Conservation (phyloP, 2,113 vertebrate species). For the Pelmatolapia mariae region DNA sequence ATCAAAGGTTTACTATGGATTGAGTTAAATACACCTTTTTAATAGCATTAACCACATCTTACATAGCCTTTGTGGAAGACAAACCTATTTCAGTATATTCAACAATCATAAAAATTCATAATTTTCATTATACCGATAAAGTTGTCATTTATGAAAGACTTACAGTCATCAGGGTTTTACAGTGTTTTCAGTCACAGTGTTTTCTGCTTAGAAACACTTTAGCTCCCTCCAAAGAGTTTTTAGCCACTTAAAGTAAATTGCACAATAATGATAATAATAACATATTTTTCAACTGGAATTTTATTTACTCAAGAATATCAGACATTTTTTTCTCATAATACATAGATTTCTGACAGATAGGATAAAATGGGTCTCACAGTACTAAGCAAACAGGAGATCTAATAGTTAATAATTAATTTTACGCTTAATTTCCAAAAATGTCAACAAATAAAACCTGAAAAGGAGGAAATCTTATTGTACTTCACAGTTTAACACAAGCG, state of each 20-base stretch:
- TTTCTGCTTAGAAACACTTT: neutral
- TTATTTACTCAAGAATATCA: neutral
- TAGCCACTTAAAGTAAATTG: neutral
- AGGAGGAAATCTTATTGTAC: neutral
- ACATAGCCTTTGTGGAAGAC: neutral
- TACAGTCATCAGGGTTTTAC: neutral
- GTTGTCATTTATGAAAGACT: neutral
- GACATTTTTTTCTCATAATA: rapidly evolving
- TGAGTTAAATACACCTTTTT: neutral
- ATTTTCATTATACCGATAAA: neutral
- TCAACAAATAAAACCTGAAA: rapidly evolving
- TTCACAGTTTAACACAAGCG: neutral
- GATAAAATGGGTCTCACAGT: neutral
- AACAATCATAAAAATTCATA: neutral
- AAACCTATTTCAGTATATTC: neutral
- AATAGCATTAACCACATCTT: neutral
- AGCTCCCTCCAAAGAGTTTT: neutral
- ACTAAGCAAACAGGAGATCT: neutral
- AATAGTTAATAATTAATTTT: neutral
- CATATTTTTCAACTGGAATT: rapidly evolving
- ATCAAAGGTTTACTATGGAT: neutral
- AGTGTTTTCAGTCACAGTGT: neutral
- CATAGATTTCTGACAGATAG: neutral
- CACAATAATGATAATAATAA: neutral
- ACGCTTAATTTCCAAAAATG: neutral